Base-by-base conservation (phyloP, 2,888 invertebrate genomes). In the Laspeyria flexula region DNA sequence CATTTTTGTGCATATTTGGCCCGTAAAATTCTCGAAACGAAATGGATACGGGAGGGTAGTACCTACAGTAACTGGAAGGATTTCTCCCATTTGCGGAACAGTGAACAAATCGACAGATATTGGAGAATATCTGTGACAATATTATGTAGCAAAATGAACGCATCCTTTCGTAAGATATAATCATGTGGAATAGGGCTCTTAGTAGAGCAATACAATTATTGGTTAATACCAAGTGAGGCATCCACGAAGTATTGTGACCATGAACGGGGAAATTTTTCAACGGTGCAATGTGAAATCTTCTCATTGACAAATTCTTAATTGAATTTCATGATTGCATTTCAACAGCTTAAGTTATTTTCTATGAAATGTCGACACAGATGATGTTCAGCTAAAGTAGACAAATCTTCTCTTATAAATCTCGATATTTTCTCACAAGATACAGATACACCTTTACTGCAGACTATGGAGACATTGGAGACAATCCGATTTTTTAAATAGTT, bases 181-280 rank as follows among this genome's bases (percentile, higher is more conserved):
- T 65, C 56, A 43, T 56, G 54, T 45, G 57, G 60, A 69, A 71
- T 62, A 60, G 55, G 60, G 51, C 60, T 63, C 61, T 72, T 66
- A 64, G 60, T 60, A 43, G 52, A 60, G 68, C 67, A 69, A 74
- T 71, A 75, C 67, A 77, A 78, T 78, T 73, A 77, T 65, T 60
- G 57, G 59, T 67, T 57, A 69, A 37, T 30, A 25, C 10, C 7
- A 5, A 23, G 34, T 51, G 47, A 49, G 52, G 47, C 30, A 56
- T 58, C 55, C 43, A 30, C 18, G 42, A 11, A 34, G 16, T 50
- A 50, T 48, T 50, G 44, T 35, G 43, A 56, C n/a, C 30, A 30
- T 12, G 13, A 13, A 31, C 13, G 13, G 12, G 13, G 7, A 11
- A 13, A 7, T 9, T 31, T 31, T 12, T 34, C 3, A 16, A 34